Percentiles rank a stretch among this genome's conserved stretches.
Conservation (phyloP, 2,797 vertebrate genomes). For the Chiroxiphia lanceolata region DNA sequence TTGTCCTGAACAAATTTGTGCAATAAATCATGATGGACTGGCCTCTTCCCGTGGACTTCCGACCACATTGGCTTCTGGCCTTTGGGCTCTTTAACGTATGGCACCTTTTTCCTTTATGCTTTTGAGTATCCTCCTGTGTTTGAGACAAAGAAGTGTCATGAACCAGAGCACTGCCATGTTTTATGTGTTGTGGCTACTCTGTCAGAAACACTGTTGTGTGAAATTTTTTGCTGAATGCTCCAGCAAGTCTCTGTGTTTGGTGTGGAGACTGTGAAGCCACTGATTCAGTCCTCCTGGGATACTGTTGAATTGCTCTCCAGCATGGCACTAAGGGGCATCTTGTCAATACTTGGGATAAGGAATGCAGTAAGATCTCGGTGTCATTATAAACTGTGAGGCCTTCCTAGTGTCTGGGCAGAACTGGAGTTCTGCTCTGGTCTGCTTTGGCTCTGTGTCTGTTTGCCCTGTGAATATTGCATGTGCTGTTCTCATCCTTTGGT, state of each 20-base stretch:
- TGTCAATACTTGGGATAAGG: neutral
- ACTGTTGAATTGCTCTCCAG: neutral
- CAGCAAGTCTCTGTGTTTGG: neutral
- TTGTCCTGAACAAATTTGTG: neutral
- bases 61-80: neutral
- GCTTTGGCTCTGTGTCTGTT: neutral
- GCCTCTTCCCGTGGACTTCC: neutral
- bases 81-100: neutral
- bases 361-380: neutral
- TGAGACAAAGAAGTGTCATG: neutral
- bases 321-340: neutral
- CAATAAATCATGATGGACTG: neutral
- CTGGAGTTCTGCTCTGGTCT: neutral
- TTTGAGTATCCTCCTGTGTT: neutral
- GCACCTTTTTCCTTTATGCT: neutral
- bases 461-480: conserved; percentile 23
- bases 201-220: neutral
- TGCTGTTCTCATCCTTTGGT: neutral
- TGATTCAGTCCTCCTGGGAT: neutral
- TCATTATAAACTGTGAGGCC: neutral
- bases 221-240: neutral
- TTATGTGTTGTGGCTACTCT: neutral
- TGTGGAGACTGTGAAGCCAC: neutral
- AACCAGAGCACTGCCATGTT: neutral
- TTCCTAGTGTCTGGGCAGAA: neutral